Base-by-base conservation (phyloP, 2,888 invertebrate genomes). In the Marasmarcha lunaedactyla region DNA sequence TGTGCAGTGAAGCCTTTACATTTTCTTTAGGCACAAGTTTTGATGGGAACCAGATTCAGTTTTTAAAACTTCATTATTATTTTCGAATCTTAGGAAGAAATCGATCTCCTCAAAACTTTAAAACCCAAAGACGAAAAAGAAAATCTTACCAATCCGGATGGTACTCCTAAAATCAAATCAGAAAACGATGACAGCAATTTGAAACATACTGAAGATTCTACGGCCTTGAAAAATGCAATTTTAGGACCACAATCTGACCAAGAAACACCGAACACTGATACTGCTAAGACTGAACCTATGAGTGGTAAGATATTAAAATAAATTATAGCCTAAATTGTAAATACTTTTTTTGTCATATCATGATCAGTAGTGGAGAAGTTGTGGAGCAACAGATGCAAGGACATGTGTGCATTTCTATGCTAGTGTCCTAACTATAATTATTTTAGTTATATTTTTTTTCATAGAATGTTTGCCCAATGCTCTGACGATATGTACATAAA, bases 101-200 rank as follows among this genome's bases (percentile, higher is more conserved):
- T 90, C 12, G 89, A 90, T 52, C 85, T 89, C 3, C 86, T 92
- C 38, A 88, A 89, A 42, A 86, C 89, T 9, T 74, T 90, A 15
- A 89, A 86, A 53, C 86, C 87, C 0, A 90, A 90, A 64, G 87
- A 88, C 37, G 88, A 89, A 43, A 85, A 85, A 46, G 86, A 86
- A 3, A 20, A 85, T 71, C 5, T 40, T 54, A 41, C 46, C 1
- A 54, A 58, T 14, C 42, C 51, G 0, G 60, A 60, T n/a, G 62
- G 63, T 1, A 51, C 51, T 1, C 45, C 58, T 2, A 74, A 63
- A 50, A 63, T 73, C 13, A 78, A 71, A 52, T 61, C 52, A 1
- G 81, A 78, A 44, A 15, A 46, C 0, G 76, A 77, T 0, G 81
- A 77, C 0, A 62, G 63, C 0, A 63, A 67, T 15, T 46, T 76